Percentiles rank a stretch among this genome's conserved stretches.
Conservation (phyloP, 2,888 invertebrate genomes). For the Acanthosepion esculentum region DNA sequence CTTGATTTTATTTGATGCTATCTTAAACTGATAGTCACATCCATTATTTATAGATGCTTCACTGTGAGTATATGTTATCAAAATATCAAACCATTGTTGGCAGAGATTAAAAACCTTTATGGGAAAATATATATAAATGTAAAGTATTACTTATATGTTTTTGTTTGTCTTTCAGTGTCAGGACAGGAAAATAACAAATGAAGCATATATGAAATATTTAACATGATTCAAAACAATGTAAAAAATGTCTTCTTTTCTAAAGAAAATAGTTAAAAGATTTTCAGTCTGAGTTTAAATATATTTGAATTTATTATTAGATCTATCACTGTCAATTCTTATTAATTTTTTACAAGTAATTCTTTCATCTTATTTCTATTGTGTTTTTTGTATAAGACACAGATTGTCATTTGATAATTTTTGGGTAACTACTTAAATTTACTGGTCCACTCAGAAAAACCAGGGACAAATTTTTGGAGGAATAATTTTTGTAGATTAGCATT, state of each 20-base stretch:
- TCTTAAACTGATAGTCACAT: neutral
- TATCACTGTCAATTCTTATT: too few species aligned
- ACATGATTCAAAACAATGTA: neutral
- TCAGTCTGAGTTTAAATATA: neutral
- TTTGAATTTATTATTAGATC: neutral
- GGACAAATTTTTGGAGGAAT: too few species aligned
- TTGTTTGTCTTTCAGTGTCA: neutral
- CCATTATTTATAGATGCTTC: conserved; percentile 14
- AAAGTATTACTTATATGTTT: neutral
- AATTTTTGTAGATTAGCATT: too few species aligned
- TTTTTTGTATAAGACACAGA: too few species aligned
- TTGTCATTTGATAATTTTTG: too few species aligned
- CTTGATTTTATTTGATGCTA: neutral
- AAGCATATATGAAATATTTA: neutral
- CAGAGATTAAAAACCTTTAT: conserved; percentile 2
- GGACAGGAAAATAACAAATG: neutral
- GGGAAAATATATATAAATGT: neutral
- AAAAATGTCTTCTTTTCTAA: neutral
- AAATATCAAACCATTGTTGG: neutral
- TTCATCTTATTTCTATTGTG: too few species aligned
- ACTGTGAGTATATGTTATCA: neutral
- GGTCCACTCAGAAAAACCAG: too few species aligned
- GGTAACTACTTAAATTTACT: too few species aligned
- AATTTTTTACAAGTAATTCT: too few species aligned
- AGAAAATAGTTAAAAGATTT: neutral